Conservation (phyloP, 2,113 vertebrate species). For the Triplophysa dalaica region DNA sequence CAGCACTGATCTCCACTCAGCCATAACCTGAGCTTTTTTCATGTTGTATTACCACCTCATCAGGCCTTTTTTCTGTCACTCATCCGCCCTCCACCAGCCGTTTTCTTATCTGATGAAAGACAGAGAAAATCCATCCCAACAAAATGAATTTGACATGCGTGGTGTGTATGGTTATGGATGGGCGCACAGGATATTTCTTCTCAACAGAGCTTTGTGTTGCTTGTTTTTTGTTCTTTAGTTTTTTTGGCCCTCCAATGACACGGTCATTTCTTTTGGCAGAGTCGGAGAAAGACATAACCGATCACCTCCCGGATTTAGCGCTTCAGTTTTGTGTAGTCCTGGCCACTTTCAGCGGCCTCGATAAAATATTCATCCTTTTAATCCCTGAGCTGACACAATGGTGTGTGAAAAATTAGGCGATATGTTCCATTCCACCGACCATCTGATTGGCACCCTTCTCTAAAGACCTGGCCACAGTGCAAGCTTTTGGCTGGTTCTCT, state of each 20-base stretch:
- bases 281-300: neutral
- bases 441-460: conserved; percentile 42
- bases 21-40: conserved; percentile 15
- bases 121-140: neutral
- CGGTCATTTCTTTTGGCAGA: conserved; percentile 1
- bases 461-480: conserved; percentile 45
- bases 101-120: conserved; percentile 23
- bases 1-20: neutral
- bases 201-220: conserved; percentile 8
- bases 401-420: conserved; percentile 41
- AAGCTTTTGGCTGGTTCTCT: conserved; percentile 32
- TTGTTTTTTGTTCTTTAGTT: neutral
- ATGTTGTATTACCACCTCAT: conserved; percentile 32
- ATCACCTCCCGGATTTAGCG: neutral
- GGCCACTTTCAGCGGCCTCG: conserved; percentile 11
- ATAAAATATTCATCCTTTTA: conserved; percentile 46
- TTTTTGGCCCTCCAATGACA: neutral
- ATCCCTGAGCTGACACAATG: conserved; percentile 40
- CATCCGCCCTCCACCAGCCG: neutral
- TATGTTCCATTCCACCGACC: conserved; percentile 44
- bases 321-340: neutral
- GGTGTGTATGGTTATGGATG: conserved; percentile 5
- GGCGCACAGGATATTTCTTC: conserved; percentile 13
- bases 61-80: conserved; percentile 32
- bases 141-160: conserved; percentile 5